These are phyloP conservation scores for Gari tellinella DNA, from an alignment of 2,888 invertebrate genomes.

Conservation along the genomic window DNA sequence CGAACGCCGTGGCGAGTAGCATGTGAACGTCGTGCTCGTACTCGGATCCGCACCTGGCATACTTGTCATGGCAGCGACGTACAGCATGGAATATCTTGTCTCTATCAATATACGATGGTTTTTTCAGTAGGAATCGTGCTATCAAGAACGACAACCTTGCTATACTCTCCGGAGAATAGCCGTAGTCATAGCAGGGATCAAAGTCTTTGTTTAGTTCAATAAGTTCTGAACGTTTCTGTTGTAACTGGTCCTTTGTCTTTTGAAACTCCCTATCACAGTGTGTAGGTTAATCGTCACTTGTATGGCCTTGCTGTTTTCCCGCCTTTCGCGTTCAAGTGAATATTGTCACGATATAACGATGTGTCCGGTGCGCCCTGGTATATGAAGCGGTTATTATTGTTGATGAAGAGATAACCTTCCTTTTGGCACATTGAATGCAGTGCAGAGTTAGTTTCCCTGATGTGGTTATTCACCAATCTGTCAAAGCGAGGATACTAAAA, in stretches of 20 bases:
- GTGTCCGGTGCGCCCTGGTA: no score
- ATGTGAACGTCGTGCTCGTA: constrained; percentile 80
- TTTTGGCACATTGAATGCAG: no score
- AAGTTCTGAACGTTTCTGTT: constrained; percentile 67
- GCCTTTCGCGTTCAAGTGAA: no score
- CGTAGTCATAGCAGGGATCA: constrained; percentile 77
- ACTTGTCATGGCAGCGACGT: constrained; percentile 77
- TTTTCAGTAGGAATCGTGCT: constrained; percentile 72
- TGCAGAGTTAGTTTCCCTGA: no score
- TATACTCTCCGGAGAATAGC: constrained; percentile 75
- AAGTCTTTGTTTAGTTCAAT: constrained; percentile 71
- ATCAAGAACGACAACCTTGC: constrained; percentile 76
- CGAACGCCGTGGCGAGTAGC: constrained; percentile 81
- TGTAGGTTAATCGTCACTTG: constrained; percentile 74
- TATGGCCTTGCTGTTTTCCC: no score
- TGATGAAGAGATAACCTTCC: no score
- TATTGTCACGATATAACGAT: no score
- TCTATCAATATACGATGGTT: constrained; percentile 76
- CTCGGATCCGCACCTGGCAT: constrained; percentile 67
- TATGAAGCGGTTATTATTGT: no score
- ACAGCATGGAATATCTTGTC: constrained; percentile 75
- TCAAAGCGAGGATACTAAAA: no score
- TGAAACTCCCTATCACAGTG: constrained; percentile 74
- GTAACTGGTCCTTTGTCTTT: constrained; percentile 74
- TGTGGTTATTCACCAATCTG: no score